These are phyloP conservation scores for Cydia pomonella DNA, from an alignment of 1,140 invertebrate genomes.

Conservation along the genomic window DNA sequence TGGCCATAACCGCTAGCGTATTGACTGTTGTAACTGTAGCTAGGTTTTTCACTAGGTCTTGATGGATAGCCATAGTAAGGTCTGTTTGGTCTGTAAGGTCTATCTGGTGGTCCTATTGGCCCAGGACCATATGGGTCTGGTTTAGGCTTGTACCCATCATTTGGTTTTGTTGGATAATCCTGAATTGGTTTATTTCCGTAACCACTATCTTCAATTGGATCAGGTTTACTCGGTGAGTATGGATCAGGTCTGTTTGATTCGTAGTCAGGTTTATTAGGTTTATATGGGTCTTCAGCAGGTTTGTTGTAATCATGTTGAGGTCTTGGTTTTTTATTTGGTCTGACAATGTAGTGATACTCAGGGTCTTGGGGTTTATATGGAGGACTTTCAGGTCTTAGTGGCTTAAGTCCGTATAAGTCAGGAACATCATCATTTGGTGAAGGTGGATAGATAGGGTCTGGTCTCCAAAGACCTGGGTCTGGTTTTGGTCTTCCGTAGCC, in stretches of 20 bases:
- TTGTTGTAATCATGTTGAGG: conserved; percentile 42
- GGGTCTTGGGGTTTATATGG: conserved; percentile 52
- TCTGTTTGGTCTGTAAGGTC: conserved; percentile 52
- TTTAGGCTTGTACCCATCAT: conserved; percentile 13
- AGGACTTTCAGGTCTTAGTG: conserved; percentile 43
- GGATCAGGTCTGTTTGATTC: conserved; percentile 20
- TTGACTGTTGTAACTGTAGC: conserved; percentile 56
- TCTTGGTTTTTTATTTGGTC: conserved; percentile 63
- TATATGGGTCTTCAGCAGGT: conserved; percentile 16
- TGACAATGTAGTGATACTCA: conserved; percentile 62
- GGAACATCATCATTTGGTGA: conserved; percentile 49
- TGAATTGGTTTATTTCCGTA: conserved; percentile 44
- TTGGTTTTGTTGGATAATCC: conserved; percentile 41
- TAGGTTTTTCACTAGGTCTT: conserved; percentile 49
- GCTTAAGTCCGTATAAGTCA: conserved; percentile 56
- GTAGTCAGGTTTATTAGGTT: conserved; percentile 10
- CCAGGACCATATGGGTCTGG: conserved; percentile 45
- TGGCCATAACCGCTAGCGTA: conserved; percentile 65
- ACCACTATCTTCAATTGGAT: conserved; percentile 34
- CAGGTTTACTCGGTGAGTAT: not conserved
- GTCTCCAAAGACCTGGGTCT: conserved; percentile 44
- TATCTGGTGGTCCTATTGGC: conserved; percentile 44
- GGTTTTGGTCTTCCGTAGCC: conserved; percentile 43
- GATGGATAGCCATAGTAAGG: conserved; percentile 40
- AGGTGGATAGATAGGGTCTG: conserved; percentile 53